Conservation (phyloP, 2,797 vertebrate genomes). For the Cynopterus sphinx region DNA sequence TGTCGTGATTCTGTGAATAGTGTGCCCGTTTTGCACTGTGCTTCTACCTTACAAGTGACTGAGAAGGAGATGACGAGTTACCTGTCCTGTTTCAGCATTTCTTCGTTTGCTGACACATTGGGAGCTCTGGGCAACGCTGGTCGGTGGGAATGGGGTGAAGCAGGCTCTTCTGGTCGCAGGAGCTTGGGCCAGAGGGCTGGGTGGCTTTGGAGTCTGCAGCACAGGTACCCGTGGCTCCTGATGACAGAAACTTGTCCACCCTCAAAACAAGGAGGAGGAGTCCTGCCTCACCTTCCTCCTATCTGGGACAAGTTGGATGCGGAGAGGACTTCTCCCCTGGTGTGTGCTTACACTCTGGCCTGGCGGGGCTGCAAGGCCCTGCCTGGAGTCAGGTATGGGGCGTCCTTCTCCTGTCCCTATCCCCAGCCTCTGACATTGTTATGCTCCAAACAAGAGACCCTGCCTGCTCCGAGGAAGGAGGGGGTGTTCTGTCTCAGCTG, state of each 20-base stretch:
- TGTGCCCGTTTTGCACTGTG: no score
- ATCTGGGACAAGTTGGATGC: background rate
- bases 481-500: background rate
- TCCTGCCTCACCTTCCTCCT: background rate
- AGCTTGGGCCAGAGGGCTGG: no score
- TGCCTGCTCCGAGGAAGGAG: background rate
- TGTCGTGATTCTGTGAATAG: background rate
- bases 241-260: background rate
- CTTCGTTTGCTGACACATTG: background rate
- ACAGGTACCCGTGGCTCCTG: background rate
- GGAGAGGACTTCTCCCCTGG: background rate
- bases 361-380: background rate
- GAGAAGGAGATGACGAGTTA: background rate
- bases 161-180: background rate
- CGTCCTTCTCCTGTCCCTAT: no score
- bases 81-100: background rate
- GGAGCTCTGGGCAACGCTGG: background rate
- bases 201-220: background rate
- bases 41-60: background rate
- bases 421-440: background rate
- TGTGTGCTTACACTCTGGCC: rapidly evolving
- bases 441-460: background rate
- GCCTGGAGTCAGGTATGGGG: rapidly evolving
- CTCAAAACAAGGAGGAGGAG: background rate
- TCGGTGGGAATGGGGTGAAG: background rate